Percentiles rank a stretch among this genome's conserved stretches.
phyloP scores from a whole-genome alignment of 2,113 vertebrate genomes.

The Etheostoma spectabile region DNA sequence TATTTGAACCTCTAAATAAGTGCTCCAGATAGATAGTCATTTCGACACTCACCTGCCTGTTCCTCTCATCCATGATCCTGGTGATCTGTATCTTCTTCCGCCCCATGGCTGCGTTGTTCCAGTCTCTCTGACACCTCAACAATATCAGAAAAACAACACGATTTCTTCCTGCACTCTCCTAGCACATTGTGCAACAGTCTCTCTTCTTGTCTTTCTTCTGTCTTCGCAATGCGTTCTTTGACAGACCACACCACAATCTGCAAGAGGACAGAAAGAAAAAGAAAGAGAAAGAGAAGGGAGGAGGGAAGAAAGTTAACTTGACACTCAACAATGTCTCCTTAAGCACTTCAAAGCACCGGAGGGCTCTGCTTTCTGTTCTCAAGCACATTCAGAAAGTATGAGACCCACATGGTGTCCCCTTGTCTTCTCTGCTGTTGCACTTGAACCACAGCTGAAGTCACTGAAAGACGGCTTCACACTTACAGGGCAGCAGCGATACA shows the following conservation, averaged over 20 bases:
- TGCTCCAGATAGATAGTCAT: not conserved
- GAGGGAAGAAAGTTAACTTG: slow-evolving; percentile 65
- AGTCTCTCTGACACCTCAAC: slow-evolving; percentile 88
- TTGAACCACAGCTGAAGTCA: slow-evolving; percentile 66
- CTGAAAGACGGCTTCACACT: slow-evolving; percentile 38
- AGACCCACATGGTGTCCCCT: slow-evolving; percentile 62
- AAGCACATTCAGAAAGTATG: slow-evolving; percentile 67
- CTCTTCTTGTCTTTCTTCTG: slow-evolving; percentile 81
- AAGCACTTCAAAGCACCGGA: slow-evolving; percentile 72
- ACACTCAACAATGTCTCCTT: slow-evolving; percentile 70
- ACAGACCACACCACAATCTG: slow-evolving; percentile 74
- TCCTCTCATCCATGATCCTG: slow-evolving; percentile 99
- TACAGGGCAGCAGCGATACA: slow-evolving; percentile 12
- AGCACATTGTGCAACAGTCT: slow-evolving; percentile 90
- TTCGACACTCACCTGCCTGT: slow-evolving; percentile 92
- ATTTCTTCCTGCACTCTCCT: slow-evolving; percentile 86
- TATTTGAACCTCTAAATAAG: not conserved
- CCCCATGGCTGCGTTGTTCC: slow-evolving; percentile 91
- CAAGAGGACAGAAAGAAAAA: slow-evolving; percentile 45
- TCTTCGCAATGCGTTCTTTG: slow-evolving; percentile 76
- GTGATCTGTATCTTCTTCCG: slow-evolving; percentile 99
- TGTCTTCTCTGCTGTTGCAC: slow-evolving; percentile 68
- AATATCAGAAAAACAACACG: slow-evolving; percentile 88
- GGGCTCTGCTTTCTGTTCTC: slow-evolving; percentile 65
- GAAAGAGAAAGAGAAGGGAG: slow-evolving; percentile 33